phyloP scores from a whole-genome alignment of 2,797 vertebrate species.

The Serranus cabrilla region DNA sequence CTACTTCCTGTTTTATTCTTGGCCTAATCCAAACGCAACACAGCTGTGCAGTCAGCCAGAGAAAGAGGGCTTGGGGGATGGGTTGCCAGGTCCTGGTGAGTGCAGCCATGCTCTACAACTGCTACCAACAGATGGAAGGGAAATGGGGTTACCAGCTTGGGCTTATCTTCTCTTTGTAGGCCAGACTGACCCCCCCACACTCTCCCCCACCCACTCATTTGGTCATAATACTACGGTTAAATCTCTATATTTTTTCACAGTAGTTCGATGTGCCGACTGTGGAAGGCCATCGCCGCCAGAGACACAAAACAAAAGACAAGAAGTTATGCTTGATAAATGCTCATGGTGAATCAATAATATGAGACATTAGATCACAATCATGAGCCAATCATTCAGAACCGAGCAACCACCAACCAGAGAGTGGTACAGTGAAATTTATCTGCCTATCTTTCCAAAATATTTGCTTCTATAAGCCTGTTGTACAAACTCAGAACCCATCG shows the following conservation, averaged over 20 bases:
- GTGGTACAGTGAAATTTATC: not conserved
- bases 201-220: conserved; percentile 55
- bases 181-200: conserved; percentile 74
- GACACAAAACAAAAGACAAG: not conserved
- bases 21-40: conserved; percentile 89
- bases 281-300: not conserved
- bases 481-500: too few species aligned
- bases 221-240: conserved; percentile 74
- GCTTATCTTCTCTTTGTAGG: conserved; percentile 81
- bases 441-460: not conserved
- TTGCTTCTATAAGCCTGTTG: not conserved
- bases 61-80: conserved; percentile 74
- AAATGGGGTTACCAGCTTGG: conserved; percentile 83
- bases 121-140: conserved; percentile 85
- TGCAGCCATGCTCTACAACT: conserved; percentile 78
- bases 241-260: conserved; percentile 66
- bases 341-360: not conserved
- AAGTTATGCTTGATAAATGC: not conserved
- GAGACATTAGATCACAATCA: not conserved
- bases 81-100: conserved; percentile 82
- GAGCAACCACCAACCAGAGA: not conserved
- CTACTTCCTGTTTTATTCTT: conserved; percentile 89
- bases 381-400: not conserved
- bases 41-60: conserved; percentile 86
- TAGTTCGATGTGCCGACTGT: not conserved